Conservation (phyloP, 1,140 invertebrate species). For the Bradysia coprophila region DNA sequence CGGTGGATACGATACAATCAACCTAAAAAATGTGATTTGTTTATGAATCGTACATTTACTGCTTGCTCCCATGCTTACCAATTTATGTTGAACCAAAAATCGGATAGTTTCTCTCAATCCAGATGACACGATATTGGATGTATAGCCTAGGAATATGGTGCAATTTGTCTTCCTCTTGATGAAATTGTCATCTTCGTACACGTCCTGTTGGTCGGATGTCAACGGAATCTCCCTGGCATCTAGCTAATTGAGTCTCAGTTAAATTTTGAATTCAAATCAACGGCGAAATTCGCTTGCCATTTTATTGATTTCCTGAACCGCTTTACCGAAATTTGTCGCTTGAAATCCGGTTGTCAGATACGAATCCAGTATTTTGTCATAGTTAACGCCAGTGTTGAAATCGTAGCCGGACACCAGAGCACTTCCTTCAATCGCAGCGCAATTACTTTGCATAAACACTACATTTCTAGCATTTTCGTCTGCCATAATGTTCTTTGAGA, state of each 20-base stretch:
- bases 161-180: constrained; percentile 63
- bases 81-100: constrained; percentile 75
- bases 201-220: constrained; percentile 40
- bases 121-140: constrained; percentile 93
- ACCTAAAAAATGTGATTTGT: constrained; percentile 25
- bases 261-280: not conserved
- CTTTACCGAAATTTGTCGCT: constrained; percentile 85
- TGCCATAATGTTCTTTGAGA: too few species aligned
- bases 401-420: constrained; percentile 65
- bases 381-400: constrained; percentile 84
- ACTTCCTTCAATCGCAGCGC: too few species aligned
- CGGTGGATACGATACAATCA: constrained; percentile 94
- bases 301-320: constrained; percentile 78
- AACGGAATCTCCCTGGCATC: constrained; percentile 42
- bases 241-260: constrained; percentile 8
- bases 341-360: constrained; percentile 83
- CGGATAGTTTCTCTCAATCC: constrained; percentile 82
- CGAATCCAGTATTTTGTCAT: constrained; percentile 61
- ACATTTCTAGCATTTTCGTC: too few species aligned
- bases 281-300: constrained; percentile 42
- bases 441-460: too few species aligned
- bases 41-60: not conserved
- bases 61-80: constrained; percentile 6
- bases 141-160: constrained; percentile 95
- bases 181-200: constrained; percentile 57